Evolutionary conservation across 2,113 vertebrate genomes (phyloP).

Genomic region (Corythornis vintsioides): DNA sequence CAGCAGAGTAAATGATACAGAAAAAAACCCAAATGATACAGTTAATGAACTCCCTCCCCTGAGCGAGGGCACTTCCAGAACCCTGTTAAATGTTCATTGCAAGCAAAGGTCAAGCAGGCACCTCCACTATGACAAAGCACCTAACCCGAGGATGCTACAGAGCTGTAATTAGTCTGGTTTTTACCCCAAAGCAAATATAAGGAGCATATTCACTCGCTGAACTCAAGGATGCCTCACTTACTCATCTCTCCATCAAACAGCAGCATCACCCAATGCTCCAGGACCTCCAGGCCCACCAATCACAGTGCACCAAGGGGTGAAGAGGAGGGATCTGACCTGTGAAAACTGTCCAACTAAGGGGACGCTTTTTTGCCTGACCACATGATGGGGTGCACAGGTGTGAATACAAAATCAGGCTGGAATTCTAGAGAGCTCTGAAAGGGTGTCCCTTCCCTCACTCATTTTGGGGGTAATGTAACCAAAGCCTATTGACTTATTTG

Average conservation of each 20-base stretch:
- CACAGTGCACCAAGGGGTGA: background rate
- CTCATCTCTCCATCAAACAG: background rate
- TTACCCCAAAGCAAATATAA: background rate
- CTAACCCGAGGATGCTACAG: background rate
- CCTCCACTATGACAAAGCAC: background rate
- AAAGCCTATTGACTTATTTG: background rate
- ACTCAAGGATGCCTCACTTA: background rate
- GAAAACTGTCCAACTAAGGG: background rate
- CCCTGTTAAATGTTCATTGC: fast-evolving
- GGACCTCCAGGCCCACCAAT: background rate
- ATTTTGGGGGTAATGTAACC: background rate
- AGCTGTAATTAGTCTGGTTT: background rate
- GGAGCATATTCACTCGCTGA: background rate
- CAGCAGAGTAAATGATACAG: background rate
- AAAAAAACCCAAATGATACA: background rate
- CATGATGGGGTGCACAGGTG: fast-evolving
- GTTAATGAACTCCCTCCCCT: background rate
- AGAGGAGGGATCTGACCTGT: background rate
- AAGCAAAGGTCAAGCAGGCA: background rate
- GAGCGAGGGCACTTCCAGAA: background rate
- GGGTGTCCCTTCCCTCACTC: background rate
- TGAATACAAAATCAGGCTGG: background rate
- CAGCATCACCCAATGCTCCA: background rate
- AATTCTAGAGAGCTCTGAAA: background rate
- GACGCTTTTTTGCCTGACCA: background rate